Conservation (phyloP, 2,888 invertebrate species). For the Leptopilina myrica region DNA sequence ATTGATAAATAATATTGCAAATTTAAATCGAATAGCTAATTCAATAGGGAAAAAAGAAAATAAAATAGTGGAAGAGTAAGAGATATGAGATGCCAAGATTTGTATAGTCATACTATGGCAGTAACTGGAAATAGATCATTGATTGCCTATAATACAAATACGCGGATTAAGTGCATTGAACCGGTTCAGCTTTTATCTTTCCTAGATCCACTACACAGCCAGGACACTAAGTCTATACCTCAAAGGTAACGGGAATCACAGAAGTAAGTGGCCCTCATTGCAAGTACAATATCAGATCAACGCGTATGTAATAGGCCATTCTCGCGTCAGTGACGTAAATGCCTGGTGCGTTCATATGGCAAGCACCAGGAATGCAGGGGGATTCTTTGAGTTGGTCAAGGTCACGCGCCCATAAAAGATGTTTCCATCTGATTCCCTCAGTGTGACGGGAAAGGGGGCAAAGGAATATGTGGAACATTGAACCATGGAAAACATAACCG, state of each 20-base stretch:
- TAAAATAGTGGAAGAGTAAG: background rate
- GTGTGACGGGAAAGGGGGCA: constrained; percentile 43
- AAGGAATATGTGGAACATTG: constrained; percentile 53
- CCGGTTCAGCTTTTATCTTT: constrained; percentile 9
- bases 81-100: no score
- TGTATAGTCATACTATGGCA: background rate
- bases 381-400: constrained; percentile 56
- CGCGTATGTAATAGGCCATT: constrained; percentile 15
- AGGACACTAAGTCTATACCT: constrained; percentile 13
- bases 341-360: background rate
- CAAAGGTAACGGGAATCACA: constrained; percentile 13
- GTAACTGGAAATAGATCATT: background rate
- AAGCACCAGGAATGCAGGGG: constrained; percentile 41
- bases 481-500: constrained; percentile 24
- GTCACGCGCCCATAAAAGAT: constrained; percentile 50
- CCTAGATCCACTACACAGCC: background rate
- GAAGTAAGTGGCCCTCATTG: constrained; percentile 11
- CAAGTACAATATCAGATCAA: constrained; percentile 22
- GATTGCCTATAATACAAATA: constrained; percentile 1
- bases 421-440: constrained; percentile 46
- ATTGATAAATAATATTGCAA: no score
- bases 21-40: no score
- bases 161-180: constrained; percentile 23
- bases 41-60: no score
- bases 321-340: constrained; percentile 16